phyloP scores from a whole-genome alignment of 64 coral and sea anemone species.

The Porites australiensis region DNA sequence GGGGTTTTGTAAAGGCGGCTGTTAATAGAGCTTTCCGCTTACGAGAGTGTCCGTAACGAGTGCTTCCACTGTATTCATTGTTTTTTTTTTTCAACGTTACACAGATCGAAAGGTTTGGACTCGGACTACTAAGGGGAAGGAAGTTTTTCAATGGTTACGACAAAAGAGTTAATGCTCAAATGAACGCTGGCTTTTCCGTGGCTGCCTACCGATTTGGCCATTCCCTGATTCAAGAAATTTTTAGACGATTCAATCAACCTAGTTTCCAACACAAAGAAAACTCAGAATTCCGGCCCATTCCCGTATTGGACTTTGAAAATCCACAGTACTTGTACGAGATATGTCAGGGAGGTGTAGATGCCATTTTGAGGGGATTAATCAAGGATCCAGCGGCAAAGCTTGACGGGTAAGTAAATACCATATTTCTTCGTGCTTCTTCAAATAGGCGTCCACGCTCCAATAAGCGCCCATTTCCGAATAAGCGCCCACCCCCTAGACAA shows the following conservation, averaged over 20 bases:
- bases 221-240: constrained; percentile 39
- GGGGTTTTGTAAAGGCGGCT: no score
- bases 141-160: constrained; percentile 34
- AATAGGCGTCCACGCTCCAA: no score
- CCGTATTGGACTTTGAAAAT: constrained; percentile 9
- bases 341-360: constrained; percentile 30
- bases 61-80: background rate
- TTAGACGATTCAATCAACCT: background rate
- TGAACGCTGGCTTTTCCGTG: constrained; percentile 40
- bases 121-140: background rate
- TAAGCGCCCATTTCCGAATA: no score
- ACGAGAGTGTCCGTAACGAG: no score
- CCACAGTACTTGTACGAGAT: constrained; percentile 46
- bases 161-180: background rate
- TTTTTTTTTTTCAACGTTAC: background rate
- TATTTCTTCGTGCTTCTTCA: no score
- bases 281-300: background rate
- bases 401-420: constrained; percentile 29
- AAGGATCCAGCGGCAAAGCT: constrained; percentile 3
- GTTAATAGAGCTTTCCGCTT: no score
- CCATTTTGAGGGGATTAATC: constrained; percentile 45
- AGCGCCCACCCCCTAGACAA: no score
- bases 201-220: constrained; percentile 83
- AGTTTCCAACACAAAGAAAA: constrained; percentile 4
- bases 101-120: background rate